Evolutionary conservation across 1,140 invertebrate species (phyloP).

Genomic region (Formica selysi): DNA sequence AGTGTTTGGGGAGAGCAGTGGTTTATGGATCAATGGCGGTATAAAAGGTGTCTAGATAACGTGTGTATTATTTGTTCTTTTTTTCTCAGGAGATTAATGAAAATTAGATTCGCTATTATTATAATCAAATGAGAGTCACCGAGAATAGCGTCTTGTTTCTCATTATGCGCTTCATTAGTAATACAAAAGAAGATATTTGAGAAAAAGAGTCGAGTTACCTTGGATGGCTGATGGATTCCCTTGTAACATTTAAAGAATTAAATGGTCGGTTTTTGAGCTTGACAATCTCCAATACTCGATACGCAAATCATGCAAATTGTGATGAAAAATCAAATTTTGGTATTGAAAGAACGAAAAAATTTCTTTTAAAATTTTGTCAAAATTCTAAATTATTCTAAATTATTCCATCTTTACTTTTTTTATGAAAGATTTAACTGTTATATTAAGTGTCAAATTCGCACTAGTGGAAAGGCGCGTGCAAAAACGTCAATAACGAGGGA

Average conservation of each 20-base stretch:
- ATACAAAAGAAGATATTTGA: constrained; percentile 9
- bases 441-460: constrained; percentile 26
- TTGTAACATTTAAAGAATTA: background rate
- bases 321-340: background rate
- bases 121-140: background rate
- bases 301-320: background rate
- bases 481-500: constrained; percentile 52
- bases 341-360: background rate
- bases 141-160: background rate
- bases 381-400: background rate
- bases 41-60: constrained; percentile 19
- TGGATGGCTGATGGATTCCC: background rate
- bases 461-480: constrained; percentile 42
- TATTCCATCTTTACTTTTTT: background rate
- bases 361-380: background rate
- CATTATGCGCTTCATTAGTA: constrained; percentile 27
- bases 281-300: no score
- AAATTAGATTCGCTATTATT: background rate
- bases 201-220: constrained; percentile 3
- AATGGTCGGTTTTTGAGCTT: background rate
- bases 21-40: constrained; percentile 31
- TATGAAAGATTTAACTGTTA: constrained; percentile 5
- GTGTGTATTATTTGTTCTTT: constrained; percentile 8
- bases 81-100: constrained; percentile 1
- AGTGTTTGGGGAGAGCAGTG: background rate